Evolutionary conservation across 2,113 vertebrate species (phyloP), one percentile per base, ranked within the genome.

Genomic region (Proteles cristata): DNA sequence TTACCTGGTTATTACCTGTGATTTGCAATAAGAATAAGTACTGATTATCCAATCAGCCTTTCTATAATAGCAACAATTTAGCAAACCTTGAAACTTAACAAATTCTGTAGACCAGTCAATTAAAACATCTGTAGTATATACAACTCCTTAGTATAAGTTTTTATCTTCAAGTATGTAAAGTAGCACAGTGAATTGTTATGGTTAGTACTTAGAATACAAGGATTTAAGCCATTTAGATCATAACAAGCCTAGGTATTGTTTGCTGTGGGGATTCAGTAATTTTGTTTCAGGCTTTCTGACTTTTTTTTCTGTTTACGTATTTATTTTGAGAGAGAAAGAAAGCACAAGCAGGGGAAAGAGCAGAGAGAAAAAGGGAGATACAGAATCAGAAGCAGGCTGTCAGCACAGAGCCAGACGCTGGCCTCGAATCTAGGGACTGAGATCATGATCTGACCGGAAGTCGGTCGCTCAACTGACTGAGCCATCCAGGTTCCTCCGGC

Each of bases 1-100:
- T n/a, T n/a, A n/a, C n/a, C n/a, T n/a, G 76, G 4, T 69, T 69
- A 50, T 93, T 10, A 89, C 19, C 21, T 55, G 25, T 50, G 19
- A 19, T 90, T 94, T 90, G 58, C 96, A 86, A 61, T 84, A 80
- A 77, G 14, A 88, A 73, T 92, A 65, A 97, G 71, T 50, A 65
- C 48, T 77, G 79, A 77, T 7, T 88, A 79, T 66, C 35, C 35
- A 91, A 0, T 35, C 89, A 39, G 2, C 28, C 53, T 94, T 92
- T 87, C 35, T 80, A 55, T 80, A 61, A 73, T 14, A 85, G 53
- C 68, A 94, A 7, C 35, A 66, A 43, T 90, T 71, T 92, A 96
- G 19, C 81, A 88, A 28, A 50, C n/a, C 28, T 88, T 69, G 19
- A 90, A 96, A 80, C 65, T 73, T 87, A 48, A 76, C 48, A 96